Evolutionary conservation across 2,113 vertebrate genomes (phyloP).

Genomic region (Oncorhynchus mykiss): DNA sequence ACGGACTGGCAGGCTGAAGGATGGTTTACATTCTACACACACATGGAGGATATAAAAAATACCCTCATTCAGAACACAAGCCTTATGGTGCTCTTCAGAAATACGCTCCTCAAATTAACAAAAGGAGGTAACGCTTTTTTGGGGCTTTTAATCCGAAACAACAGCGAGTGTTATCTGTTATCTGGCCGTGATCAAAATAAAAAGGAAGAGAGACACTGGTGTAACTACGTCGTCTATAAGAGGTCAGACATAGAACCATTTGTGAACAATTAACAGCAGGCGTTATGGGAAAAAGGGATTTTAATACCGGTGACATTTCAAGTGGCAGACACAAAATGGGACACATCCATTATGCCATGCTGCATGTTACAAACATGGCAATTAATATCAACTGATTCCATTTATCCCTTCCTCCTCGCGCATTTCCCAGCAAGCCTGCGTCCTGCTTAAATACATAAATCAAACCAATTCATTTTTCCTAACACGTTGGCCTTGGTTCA

Average conservation of each 20-base stretch:
- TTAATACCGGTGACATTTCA: conserved; percentile 67
- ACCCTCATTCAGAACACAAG: conserved; percentile 19
- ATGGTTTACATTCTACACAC: conserved; percentile 61
- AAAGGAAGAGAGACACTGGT: conserved; percentile 33
- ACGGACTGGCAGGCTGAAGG: conserved; percentile 22
- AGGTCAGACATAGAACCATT: conserved; percentile 61
- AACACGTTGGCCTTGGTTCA: conserved; percentile 43
- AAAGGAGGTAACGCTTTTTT: conserved; percentile 49
- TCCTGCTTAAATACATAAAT: conserved; percentile 50
- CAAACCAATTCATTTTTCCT: conserved; percentile 59
- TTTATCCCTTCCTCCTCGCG: conserved; percentile 44
- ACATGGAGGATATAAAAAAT: neutral
- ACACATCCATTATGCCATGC: conserved; percentile 62
- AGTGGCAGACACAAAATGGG: conserved; percentile 56
- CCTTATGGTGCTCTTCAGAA: conserved; percentile 41
- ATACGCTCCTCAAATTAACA: conserved; percentile 52
- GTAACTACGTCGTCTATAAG: conserved; percentile 41
- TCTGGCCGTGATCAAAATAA: conserved; percentile 46
- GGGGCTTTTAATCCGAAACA: conserved; percentile 49
- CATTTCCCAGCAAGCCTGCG: conserved; percentile 35
- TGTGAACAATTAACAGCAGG: conserved; percentile 64
- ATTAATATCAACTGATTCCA: conserved; percentile 52
- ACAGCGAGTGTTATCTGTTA: conserved; percentile 60
- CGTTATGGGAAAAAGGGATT: conserved; percentile 43
- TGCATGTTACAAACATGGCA: conserved; percentile 58